These are phyloP conservation scores for Bergia puertoricense DNA, from an alignment of 92 coral and sea anemone species.

Conservation along the genomic window DNA sequence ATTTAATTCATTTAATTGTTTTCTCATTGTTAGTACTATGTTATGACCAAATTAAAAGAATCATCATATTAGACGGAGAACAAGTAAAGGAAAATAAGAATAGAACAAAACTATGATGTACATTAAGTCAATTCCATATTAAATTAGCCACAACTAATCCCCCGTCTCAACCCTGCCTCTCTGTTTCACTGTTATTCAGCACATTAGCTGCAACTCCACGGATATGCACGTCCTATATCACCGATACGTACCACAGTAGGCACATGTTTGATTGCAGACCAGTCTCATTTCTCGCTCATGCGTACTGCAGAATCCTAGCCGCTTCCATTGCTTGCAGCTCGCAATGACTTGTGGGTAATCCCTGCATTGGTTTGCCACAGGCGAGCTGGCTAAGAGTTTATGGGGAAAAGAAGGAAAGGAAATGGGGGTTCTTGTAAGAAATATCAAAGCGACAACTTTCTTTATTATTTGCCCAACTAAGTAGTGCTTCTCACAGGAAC, in stretches of 20 bases:
- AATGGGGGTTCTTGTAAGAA: neutral
- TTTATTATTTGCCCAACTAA: neutral
- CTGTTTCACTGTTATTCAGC: neutral
- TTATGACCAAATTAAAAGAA: too few species aligned
- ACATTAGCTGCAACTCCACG: too few species aligned
- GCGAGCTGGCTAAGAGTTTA: slow-evolving; percentile 32
- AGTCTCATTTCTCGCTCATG: slow-evolving; percentile 86
- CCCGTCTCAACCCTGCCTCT: too few species aligned
- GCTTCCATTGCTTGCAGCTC: slow-evolving; percentile 81
- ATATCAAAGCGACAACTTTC: neutral
- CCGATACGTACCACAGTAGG: slow-evolving; percentile 62
- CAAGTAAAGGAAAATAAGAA: too few species aligned
- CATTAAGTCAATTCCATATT: too few species aligned
- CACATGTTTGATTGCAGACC: slow-evolving; percentile 75
- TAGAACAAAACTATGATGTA: too few species aligned
- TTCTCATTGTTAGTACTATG: too few species aligned
- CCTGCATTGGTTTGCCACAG: slow-evolving; percentile 45
- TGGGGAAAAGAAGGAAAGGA: neutral
- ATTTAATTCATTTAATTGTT: too few species aligned
- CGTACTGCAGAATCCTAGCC: slow-evolving; percentile 84
- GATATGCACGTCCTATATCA: neutral
- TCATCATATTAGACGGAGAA: too few species aligned
- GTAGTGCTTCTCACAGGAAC: too few species aligned
- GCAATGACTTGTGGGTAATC: slow-evolving; percentile 69
- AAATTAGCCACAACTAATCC: too few species aligned